Evolutionary conservation across 1,140 invertebrate genomes (phyloP).

Genomic region (Ostrea denselamellosa): DNA sequence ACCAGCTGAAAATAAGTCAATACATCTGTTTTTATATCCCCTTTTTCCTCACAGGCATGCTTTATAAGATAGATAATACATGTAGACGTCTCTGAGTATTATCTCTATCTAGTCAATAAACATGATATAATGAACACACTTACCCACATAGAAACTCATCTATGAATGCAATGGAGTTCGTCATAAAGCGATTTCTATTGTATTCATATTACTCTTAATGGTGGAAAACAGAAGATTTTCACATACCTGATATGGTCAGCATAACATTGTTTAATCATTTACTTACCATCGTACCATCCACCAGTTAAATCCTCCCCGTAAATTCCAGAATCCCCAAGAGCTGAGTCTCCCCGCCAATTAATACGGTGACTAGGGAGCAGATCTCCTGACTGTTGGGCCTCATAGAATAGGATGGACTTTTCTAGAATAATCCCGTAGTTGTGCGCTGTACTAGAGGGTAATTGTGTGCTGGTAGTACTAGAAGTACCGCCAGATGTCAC

Average conservation of each 20-base stretch:
- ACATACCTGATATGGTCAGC: no score
- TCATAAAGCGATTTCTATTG: no score
- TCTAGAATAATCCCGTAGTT: constrained; percentile 65
- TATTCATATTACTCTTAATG: no score
- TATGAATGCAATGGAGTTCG: no score
- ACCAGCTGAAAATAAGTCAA: constrained; percentile 39
- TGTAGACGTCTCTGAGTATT: no score
- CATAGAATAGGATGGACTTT: constrained; percentile 78
- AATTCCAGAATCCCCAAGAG: constrained; percentile 68
- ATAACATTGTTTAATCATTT: not conserved
- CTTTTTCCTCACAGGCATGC: no score
- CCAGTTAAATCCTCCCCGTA: constrained; percentile 74
- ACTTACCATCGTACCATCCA: constrained; percentile 77
- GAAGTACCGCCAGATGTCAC: not conserved
- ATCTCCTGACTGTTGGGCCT: constrained; percentile 75
- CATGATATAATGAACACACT: no score
- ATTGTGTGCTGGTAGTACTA: not conserved
- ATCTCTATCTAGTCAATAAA: no score
- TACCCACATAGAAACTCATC: no score
- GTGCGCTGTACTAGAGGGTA: constrained; percentile 47
- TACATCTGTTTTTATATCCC: no score
- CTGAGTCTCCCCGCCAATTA: constrained; percentile 74
- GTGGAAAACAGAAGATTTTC: no score
- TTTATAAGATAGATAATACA: no score
- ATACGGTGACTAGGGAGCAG: constrained; percentile 74